Percentiles rank a stretch among this genome's conserved stretches.
Evolutionary conservation across 2,113 vertebrate species (phyloP).

Genomic region (Varanus salvator): DNA sequence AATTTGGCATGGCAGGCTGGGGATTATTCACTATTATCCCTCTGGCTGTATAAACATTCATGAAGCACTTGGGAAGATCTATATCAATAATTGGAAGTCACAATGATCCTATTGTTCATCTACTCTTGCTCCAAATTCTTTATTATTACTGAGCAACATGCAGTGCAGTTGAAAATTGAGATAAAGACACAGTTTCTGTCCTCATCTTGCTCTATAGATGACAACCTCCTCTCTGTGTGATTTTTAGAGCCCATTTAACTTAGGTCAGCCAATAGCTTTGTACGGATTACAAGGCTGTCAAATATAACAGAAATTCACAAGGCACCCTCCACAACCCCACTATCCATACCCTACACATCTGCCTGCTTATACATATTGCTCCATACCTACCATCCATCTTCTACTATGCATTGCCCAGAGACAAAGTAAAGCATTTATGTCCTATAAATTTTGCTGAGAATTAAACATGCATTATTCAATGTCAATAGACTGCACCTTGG

Average conservation of each 20-base stretch:
- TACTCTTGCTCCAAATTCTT: neutral
- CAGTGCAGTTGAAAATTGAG: neutral
- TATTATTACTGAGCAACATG: neutral
- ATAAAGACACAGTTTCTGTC: neutral
- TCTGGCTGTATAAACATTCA: neutral
- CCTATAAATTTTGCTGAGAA: neutral
- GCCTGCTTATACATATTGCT: neutral
- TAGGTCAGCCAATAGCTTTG: neutral
- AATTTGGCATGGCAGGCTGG: neutral
- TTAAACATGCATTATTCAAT: neutral
- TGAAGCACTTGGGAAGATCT: neutral
- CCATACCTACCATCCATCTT: neutral
- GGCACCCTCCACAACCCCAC: neutral
- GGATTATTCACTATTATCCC: neutral
- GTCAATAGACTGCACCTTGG: neutral
- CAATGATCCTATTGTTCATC: neutral
- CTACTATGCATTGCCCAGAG: neutral
- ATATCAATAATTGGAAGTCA: neutral
- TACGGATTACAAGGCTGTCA: neutral
- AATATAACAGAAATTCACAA: neutral
- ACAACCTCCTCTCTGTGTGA: neutral
- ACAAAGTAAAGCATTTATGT: neutral
- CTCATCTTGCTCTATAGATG: neutral
- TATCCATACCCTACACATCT: neutral
- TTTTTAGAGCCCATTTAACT: slow-evolving; percentile 2